These are phyloP conservation scores for Drosophila orena DNA, from an alignment of 1,140 invertebrate genomes.

Conservation along the genomic window DNA sequence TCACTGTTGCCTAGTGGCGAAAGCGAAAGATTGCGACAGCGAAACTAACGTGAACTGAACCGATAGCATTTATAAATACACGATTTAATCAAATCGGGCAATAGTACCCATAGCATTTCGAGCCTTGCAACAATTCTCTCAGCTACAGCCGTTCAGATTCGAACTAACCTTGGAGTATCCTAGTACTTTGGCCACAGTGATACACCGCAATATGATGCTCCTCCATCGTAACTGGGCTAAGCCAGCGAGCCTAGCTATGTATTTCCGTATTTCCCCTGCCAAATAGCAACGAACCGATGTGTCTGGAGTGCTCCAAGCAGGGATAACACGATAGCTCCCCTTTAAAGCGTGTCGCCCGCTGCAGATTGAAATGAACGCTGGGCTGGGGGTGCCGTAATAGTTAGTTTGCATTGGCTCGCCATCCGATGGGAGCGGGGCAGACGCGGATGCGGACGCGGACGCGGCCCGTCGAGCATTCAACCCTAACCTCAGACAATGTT, in stretches of 20 bases:
- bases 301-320: not conserved
- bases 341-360: constrained; percentile 3
- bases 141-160: too few relatives aligned
- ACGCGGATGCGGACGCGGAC: constrained; percentile 2
- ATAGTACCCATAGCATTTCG: too few relatives aligned
- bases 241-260: too few relatives aligned
- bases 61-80: too few relatives aligned
- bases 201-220: too few relatives aligned
- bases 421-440: constrained; percentile 10
- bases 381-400: constrained; percentile 12
- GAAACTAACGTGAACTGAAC: not conserved
- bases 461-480: constrained; percentile 63
- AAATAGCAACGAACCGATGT: not conserved
- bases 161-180: too few relatives aligned
- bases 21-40: constrained; percentile 4
- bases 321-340: not conserved
- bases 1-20: constrained; percentile 25
- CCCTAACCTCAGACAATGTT: constrained; percentile 84
- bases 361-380: constrained; percentile 13
- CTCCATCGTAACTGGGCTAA: too few relatives aligned
- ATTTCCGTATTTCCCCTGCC: too few relatives aligned
- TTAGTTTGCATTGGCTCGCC: constrained; percentile 12
- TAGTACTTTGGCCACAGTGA: too few relatives aligned
- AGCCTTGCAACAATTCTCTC: too few relatives aligned
- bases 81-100: too few relatives aligned